These are phyloP conservation scores for Perizoma affinitatum DNA, from an alignment of 2,888 invertebrate genomes.

Conservation along the genomic window DNA sequence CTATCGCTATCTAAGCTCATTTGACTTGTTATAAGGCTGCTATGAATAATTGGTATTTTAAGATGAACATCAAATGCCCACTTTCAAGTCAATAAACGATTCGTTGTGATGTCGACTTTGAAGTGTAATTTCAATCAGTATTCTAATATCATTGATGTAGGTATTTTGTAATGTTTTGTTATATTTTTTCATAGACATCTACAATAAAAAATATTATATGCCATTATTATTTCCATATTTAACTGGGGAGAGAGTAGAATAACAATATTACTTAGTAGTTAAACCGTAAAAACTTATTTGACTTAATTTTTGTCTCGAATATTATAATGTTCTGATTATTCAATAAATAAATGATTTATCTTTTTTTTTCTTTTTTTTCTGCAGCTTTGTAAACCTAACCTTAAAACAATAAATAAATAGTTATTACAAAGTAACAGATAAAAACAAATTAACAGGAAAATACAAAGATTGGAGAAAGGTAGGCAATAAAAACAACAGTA, in stretches of 20 bases:
- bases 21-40: conserved; percentile 27
- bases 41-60: conserved; percentile 23
- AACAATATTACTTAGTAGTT: conserved; percentile 59
- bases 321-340: conserved; percentile 40
- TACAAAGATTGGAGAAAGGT: not conserved
- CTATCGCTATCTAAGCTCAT: conserved; percentile 42
- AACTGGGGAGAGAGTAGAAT: conserved; percentile 65
- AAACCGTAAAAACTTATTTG: no score
- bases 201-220: conserved; percentile 7
- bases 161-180: conserved; percentile 31
- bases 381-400: no score
- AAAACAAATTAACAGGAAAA: not conserved
- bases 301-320: conserved; percentile 47
- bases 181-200: conserved; percentile 16
- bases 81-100: conserved; percentile 26
- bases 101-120: conserved; percentile 27
- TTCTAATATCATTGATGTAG: conserved; percentile 48
- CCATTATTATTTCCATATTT: conserved; percentile 17
- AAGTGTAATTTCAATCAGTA: conserved; percentile 53
- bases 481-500: no score
- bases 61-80: conserved; percentile 15
- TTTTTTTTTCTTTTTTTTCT: not conserved
- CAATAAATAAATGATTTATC: conserved; percentile 41
- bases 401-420: no score
- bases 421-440: no score